phyloP scores from a whole-genome alignment of 2,888 invertebrate species.

The Drosophila mimetica region DNA sequence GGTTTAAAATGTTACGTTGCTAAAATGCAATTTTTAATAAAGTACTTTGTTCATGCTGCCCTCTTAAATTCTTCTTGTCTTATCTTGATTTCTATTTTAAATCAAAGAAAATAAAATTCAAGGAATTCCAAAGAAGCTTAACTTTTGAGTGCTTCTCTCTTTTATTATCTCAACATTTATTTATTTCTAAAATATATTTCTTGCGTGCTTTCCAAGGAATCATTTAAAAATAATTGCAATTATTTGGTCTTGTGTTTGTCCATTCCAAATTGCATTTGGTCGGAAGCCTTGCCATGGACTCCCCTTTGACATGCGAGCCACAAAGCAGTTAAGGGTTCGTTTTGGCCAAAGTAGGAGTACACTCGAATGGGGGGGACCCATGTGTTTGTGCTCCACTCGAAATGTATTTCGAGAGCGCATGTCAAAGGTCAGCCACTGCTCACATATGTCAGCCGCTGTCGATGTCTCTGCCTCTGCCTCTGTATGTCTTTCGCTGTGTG shows the following conservation, averaged over 20 bases:
- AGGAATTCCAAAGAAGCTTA: too few relatives aligned
- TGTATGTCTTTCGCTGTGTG: conserved; percentile 27
- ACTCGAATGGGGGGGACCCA: conserved; percentile 16
- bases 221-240: conserved; percentile 37
- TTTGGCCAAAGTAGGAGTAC: conserved; percentile 16
- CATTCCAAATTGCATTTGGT: conserved; percentile 26
- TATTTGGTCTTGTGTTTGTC: conserved; percentile 28
- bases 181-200: not conserved
- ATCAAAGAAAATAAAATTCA: too few relatives aligned
- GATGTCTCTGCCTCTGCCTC: conserved; percentile 4
- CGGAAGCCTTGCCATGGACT: conserved; percentile 42
- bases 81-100: too few relatives aligned
- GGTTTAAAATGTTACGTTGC: too few relatives aligned
- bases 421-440: conserved; percentile 74
- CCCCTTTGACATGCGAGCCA: conserved; percentile 46
- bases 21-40: not conserved
- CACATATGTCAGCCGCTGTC: conserved; percentile 39
- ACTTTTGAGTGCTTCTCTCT: too few relatives aligned
- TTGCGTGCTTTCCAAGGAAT: not conserved
- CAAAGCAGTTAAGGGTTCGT: conserved; percentile 54
- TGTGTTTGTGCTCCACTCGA: conserved; percentile 67
- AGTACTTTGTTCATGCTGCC: not conserved
- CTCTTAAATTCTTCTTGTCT: too few relatives aligned
- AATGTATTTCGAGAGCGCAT: conserved; percentile 78
- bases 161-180: not conserved